These are phyloP conservation scores for Chamaetylas fuelleborni DNA, from an alignment of 2,113 vertebrate species.

Conservation along the genomic window DNA sequence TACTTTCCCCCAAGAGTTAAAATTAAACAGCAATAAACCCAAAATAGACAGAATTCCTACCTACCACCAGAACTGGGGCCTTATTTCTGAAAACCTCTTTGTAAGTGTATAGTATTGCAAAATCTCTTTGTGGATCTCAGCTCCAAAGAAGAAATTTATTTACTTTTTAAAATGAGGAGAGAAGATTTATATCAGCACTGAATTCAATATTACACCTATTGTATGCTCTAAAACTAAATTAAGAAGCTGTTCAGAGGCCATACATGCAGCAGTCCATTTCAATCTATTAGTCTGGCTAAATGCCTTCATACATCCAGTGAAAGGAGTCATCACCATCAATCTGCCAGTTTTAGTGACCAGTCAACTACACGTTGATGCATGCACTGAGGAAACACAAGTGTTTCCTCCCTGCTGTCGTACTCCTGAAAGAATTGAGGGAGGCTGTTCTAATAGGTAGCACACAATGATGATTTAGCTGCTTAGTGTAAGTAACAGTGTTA, in stretches of 20 bases:
- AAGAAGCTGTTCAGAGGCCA: slow-evolving; percentile 44
- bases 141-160: background rate
- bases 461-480: background rate
- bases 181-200: slow-evolving; percentile 47
- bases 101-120: background rate
- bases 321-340: slow-evolving; percentile 34
- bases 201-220: slow-evolving; percentile 45
- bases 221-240: slow-evolving; percentile 54
- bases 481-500: background rate
- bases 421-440: background rate
- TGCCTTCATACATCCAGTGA: slow-evolving; percentile 31
- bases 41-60: background rate
- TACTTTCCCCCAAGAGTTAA: background rate
- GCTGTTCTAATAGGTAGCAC: background rate
- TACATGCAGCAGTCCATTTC: slow-evolving; percentile 39
- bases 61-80: background rate
- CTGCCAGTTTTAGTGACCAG: slow-evolving; percentile 54
- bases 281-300: slow-evolving; percentile 61
- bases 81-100: background rate
- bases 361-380: slow-evolving; percentile 43
- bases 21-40: background rate
- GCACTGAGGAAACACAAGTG: background rate
- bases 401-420: background rate
- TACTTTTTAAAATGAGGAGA: slow-evolving; percentile 14
- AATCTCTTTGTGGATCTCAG: background rate